Conservation (phyloP, 2,797 vertebrate species). For the Halcyon chelicuti region DNA sequence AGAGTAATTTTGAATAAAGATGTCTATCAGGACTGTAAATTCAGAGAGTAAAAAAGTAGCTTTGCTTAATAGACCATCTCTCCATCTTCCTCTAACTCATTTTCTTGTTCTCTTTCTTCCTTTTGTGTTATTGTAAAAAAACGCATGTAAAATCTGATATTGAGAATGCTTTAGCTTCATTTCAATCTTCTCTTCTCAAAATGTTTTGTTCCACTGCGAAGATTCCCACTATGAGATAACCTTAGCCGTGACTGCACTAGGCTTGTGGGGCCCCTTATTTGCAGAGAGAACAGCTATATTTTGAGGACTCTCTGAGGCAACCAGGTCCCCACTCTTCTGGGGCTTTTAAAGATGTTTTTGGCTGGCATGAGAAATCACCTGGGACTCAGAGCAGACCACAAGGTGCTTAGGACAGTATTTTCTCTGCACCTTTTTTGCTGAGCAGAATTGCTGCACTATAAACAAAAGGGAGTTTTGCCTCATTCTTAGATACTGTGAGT, state of each 20-base stretch:
- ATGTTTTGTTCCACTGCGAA: slow-evolving; percentile 4
- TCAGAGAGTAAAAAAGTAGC: slow-evolving; percentile 27
- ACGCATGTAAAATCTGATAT: neutral
- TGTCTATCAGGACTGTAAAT: slow-evolving; percentile 57
- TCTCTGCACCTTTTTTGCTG: slow-evolving; percentile 1
- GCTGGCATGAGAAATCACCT: slow-evolving; percentile 33
- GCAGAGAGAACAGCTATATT: neutral
- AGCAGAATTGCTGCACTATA: slow-evolving; percentile 41
- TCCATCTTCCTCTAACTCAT: slow-evolving; percentile 36
- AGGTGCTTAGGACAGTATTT: slow-evolving; percentile 55
- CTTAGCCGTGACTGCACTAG: neutral
- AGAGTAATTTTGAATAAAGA: slow-evolving; percentile 50
- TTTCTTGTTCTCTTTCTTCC: slow-evolving; percentile 47
- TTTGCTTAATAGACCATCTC: slow-evolving; percentile 45
- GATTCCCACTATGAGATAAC: neutral
- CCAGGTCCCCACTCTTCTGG: neutral
- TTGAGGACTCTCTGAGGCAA: neutral
- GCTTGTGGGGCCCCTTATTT: neutral
- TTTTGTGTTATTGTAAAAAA: slow-evolving; percentile 16
- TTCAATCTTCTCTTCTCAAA: slow-evolving; percentile 20
- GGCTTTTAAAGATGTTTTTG: neutral
- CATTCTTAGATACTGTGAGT: slow-evolving; percentile 30
- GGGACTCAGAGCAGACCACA: neutral
- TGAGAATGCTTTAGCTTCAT: slow-evolving; percentile 23
- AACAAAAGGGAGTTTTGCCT: slow-evolving; percentile 46